Evolutionary conservation across 1,140 invertebrate species (phyloP).

Genomic region (Atta cephalotes): DNA sequence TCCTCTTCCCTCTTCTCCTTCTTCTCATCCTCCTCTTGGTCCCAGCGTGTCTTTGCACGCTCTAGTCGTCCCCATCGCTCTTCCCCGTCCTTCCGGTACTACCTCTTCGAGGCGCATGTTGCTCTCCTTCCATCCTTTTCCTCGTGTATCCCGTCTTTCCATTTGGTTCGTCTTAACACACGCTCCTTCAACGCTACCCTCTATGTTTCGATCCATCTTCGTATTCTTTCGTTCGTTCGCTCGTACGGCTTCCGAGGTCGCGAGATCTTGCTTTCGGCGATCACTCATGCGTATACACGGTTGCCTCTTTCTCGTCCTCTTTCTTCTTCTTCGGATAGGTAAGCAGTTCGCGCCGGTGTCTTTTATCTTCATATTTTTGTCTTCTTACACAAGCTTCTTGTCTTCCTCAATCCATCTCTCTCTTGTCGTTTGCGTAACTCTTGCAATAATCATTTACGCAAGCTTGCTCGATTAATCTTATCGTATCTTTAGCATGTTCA

Average conservation of each 20-base stretch:
- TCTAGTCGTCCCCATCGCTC: conserved; percentile 41
- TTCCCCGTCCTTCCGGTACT: conserved; percentile 34
- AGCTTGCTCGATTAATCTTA: neutral
- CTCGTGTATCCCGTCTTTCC: conserved; percentile 12
- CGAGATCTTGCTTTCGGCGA: conserved; percentile 46
- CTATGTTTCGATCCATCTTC: conserved; percentile 44
- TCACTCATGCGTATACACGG: conserved; percentile 24
- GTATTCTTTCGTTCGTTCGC: conserved; percentile 21
- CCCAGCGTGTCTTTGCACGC: conserved; percentile 34
- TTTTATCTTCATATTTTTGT: conserved; percentile 28
- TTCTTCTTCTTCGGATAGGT: neutral
- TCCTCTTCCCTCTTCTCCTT: conserved; percentile 34
- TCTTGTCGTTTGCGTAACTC: neutral
- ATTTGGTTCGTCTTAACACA: conserved; percentile 37
- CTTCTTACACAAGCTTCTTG: neutral
- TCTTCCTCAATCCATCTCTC: conserved; percentile 14
- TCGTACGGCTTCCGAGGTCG: conserved; percentile 40
- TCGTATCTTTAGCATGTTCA: neutral
- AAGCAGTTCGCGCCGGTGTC: neutral
- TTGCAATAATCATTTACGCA: conserved; percentile 5
- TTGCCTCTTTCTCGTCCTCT: neutral
- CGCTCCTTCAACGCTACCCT: conserved; percentile 34
- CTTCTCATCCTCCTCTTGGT: conserved; percentile 19
- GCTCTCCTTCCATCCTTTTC: conserved; percentile 8
- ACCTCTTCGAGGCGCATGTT: conserved; percentile 22